Base-by-base conservation (phyloP, 2,797 vertebrate species). In the Sebastes nivosus region DNA sequence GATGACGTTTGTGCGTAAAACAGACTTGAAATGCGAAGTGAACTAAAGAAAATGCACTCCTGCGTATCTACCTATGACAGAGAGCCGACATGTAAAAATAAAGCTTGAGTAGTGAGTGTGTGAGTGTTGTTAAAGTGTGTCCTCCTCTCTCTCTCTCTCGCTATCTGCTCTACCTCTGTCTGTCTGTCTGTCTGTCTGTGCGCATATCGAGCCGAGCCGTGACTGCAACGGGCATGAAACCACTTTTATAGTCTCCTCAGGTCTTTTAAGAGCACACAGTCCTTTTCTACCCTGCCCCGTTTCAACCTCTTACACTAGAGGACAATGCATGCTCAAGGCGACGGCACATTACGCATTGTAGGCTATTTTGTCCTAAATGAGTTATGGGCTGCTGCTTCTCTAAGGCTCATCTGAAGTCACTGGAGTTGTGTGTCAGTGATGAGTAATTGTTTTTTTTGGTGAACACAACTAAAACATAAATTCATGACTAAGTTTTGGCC, bases 241-340 rank as follows among this genome's bases (percentile, higher is more conserved):
- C 87, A 67, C 83, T 91, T 95, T 95, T 95, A 95, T 95, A 95
- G 90, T 85, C 90, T 92, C 82, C 88, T 73, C 73, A 65, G 92
- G 88, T 89, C 84, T 85, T 88, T 91, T 72, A 81, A 93, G 87
- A 90, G 90, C 88, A 52, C 89, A 87, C 36, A 38, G 36, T 38
- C 80, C 71, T 81, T 75, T 58, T 77, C 78, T 50, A 83, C 80
- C 84, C 91, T 90, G 89, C 91, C 90, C 85, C 60, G 87, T 88
- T 91, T 72, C 80, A 76, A 79, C 79, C 81, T 65, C 89, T 83
- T 81, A 54, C 79, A 38, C 36, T 38, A 20, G 29, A 86, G 75
- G 71, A 92, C 91, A 87, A 91, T 83, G 79, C 81, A 18, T 66
- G 77, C 85, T 84, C 71, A 79, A 24, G 78, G 73, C 78, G 65